These are phyloP conservation scores for Hybognathus amarus DNA, from an alignment of 2,797 vertebrate species.

Conservation along the genomic window DNA sequence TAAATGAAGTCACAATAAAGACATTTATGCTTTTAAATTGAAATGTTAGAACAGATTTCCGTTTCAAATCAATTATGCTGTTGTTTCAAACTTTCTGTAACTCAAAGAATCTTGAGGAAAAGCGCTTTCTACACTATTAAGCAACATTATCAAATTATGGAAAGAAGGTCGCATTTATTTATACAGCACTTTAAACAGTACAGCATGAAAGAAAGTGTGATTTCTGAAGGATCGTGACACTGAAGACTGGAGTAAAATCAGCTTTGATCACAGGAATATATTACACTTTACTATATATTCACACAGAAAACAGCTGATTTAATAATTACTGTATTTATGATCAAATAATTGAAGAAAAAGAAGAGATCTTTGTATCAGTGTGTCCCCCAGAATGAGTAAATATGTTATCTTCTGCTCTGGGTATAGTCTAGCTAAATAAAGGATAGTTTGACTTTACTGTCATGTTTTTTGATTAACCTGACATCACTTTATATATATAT, in stretches of 20 bases:
- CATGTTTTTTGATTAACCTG: neutral
- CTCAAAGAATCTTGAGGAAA: neutral
- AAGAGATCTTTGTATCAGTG: neutral
- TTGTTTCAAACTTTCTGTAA: too few species aligned
- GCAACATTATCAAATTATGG: neutral
- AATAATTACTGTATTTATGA: neutral
- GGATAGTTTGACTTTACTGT: neutral
- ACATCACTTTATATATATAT: neutral
- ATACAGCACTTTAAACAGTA: too few species aligned
- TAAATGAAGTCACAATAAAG: neutral
- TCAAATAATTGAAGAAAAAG: too few species aligned
- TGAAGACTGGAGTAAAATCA: neutral
- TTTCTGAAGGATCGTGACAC: too few species aligned
- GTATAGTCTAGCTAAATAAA: neutral
- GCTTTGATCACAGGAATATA: neutral
- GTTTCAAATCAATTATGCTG: too few species aligned
- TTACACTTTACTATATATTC: neutral
- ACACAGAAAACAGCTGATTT: too few species aligned
- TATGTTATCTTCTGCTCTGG: neutral
- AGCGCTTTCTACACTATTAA: neutral
- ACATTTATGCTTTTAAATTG: too few species aligned
- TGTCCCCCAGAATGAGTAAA: neutral
- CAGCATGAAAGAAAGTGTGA: too few species aligned
- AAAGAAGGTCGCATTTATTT: neutral
- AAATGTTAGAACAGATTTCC: too few species aligned